Percentiles rank a stretch among this genome's conserved stretches.
These are phyloP conservation scores for Rhinogobius similis DNA, from an alignment of 2,113 vertebrate species.

Conservation along the genomic window DNA sequence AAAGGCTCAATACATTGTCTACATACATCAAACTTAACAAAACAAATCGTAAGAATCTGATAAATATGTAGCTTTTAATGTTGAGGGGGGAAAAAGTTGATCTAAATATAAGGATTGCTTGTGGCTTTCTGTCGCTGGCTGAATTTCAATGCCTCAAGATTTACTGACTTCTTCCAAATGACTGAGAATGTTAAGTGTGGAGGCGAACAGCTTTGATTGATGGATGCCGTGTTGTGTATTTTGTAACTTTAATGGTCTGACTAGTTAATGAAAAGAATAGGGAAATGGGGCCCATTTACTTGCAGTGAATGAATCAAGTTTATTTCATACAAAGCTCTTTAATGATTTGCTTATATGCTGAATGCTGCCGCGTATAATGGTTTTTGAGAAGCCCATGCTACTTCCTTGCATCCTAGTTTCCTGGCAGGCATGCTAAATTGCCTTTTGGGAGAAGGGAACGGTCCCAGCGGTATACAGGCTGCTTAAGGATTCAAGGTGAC, in stretches of 20 bases:
- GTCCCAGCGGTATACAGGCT: slow-evolving; percentile 33
- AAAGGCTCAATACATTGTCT: neutral
- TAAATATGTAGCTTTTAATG: neutral
- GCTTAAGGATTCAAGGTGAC: slow-evolving; percentile 60
- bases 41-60: neutral
- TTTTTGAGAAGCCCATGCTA: slow-evolving; percentile 33
- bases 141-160: neutral
- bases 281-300: slow-evolving; percentile 16
- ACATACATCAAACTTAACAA: neutral
- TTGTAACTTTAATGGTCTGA: slow-evolving; percentile 11
- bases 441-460: slow-evolving; percentile 47
- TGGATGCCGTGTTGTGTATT: neutral
- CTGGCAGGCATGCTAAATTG: slow-evolving; percentile 59
- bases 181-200: neutral
- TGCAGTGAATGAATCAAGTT: slow-evolving; percentile 4
- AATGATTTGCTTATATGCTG: slow-evolving; percentile 19
- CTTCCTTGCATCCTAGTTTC: slow-evolving; percentile 36
- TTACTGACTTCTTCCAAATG: neutral
- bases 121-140: neutral
- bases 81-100: neutral
- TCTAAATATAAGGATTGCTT: neutral
- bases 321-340: neutral
- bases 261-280: slow-evolving; percentile 4
- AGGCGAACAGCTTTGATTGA: slow-evolving; percentile 6
- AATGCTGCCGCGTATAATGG: slow-evolving; percentile 36